Evolutionary conservation across 2,113 vertebrate species (phyloP).

Genomic region (Cryptomyrus ogoouensis): DNA sequence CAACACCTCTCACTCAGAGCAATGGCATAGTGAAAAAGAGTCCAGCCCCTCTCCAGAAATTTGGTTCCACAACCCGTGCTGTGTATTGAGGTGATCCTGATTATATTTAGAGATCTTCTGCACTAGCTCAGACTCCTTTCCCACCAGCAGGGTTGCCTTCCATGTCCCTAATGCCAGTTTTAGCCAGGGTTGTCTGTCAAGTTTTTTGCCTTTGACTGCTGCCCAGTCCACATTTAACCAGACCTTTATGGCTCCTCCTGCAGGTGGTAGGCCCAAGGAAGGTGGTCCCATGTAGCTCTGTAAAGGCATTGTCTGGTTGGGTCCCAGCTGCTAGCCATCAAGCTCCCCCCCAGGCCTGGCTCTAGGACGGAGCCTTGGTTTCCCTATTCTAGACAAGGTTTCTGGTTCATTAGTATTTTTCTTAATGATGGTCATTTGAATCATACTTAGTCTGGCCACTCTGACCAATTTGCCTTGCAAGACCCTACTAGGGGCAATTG

Average conservation of each 20-base stretch:
- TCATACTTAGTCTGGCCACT: neutral
- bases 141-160: neutral
- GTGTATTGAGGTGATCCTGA: neutral
- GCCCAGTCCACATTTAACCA: neutral
- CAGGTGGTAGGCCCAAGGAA: neutral
- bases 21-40: neutral
- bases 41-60: neutral
- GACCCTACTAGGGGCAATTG: neutral
- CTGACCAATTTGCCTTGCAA: neutral
- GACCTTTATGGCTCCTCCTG: neutral
- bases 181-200: neutral
- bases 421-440: neutral
- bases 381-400: neutral
- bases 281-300: neutral
- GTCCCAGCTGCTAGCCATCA: neutral
- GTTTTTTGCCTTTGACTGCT: neutral
- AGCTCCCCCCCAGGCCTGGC: neutral
- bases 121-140: neutral
- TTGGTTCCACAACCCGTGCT: neutral
- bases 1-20: neutral
- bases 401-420: neutral
- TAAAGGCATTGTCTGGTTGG: neutral
- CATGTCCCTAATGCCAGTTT: neutral
- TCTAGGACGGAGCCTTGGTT: neutral
- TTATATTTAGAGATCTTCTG: neutral